These are phyloP conservation scores for Suillia variegata DNA, from an alignment of 2,888 invertebrate species.

Conservation along the genomic window DNA sequence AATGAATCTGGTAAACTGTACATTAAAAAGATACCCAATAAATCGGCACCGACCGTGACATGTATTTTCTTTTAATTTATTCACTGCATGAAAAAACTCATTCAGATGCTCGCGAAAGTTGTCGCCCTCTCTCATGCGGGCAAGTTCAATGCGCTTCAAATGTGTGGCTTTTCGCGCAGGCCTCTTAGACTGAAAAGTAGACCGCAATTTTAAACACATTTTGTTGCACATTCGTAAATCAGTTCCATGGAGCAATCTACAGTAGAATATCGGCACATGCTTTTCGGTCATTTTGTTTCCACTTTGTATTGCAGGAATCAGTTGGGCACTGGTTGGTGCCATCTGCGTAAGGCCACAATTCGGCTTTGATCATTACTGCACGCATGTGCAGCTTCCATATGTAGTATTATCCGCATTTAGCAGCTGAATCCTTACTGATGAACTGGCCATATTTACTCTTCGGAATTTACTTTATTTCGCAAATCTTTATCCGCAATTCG, in stretches of 20 bases:
- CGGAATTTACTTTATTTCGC: background rate
- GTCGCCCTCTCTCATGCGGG: background rate
- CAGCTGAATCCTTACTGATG: constrained; percentile 24
- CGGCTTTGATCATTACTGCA: constrained; percentile 27
- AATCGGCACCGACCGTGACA: constrained; percentile 6
- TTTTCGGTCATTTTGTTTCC: background rate
- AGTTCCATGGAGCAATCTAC: background rate
- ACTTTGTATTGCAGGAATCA: background rate
- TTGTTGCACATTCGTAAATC: background rate
- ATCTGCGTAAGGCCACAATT: constrained; percentile 26
- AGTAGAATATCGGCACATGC: background rate
- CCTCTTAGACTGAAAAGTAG: constrained; percentile 12
- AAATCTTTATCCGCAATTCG: background rate
- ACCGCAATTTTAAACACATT: constrained; percentile 21
- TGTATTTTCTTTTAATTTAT: constrained; percentile 17
- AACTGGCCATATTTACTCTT: constrained; percentile 4
- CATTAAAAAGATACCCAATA: background rate
- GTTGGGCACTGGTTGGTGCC: constrained; percentile 9
- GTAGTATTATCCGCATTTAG: constrained; percentile 28
- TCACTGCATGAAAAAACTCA: constrained; percentile 19
- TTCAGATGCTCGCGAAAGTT: constrained; percentile 6
- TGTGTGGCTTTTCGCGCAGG: constrained; percentile 14
- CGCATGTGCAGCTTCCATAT: constrained; percentile 32
- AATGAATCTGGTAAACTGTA: background rate
- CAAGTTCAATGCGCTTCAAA: constrained; percentile 8